Conservation (phyloP, 2,113 vertebrate species). For the Takifugu flavidus region DNA sequence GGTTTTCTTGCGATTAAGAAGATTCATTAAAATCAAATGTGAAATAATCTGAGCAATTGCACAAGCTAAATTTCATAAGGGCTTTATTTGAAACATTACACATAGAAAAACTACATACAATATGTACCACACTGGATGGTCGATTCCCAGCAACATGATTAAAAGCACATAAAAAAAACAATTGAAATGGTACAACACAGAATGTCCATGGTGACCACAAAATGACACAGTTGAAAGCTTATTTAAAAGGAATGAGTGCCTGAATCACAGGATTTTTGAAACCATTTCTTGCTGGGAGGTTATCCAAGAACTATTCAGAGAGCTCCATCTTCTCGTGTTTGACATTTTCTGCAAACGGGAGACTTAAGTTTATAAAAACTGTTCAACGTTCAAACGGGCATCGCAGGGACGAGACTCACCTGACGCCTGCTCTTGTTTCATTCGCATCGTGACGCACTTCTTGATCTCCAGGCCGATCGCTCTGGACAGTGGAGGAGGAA, state of each 20-base stretch:
- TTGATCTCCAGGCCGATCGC: constrained; percentile 91
- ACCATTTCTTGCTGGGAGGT: constrained; percentile 16
- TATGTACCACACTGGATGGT: constrained; percentile 78
- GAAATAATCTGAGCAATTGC: neutral
- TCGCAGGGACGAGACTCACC: constrained; percentile 55
- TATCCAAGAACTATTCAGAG: constrained; percentile 62
- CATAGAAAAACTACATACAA: constrained; percentile 99
- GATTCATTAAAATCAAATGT: neutral
- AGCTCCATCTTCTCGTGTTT: constrained; percentile 79
- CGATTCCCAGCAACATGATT: constrained; percentile 75
- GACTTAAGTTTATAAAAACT: neutral
- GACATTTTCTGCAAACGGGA: constrained; percentile 59
- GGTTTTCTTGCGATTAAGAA: no score
- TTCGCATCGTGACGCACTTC: constrained; percentile 74
- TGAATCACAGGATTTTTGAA: constrained; percentile 27
- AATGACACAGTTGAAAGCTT: constrained; percentile 40
- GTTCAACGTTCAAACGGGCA: neutral
- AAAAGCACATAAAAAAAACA: constrained; percentile 75
- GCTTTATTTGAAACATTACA: constrained; percentile 99
- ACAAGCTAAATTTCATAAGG: constrained; percentile 55
- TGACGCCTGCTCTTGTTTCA: constrained; percentile 76
- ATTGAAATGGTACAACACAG: constrained; percentile 75
- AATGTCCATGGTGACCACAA: constrained; percentile 58
- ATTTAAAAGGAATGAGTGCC: constrained; percentile 29
- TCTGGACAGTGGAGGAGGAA: constrained; percentile 89